A percentile compares a stretch with the other conserved stretches of the same genome.
Evolutionary conservation across 2,797 vertebrate genomes (phyloP).

Genomic region (Poecilia wingei): DNA sequence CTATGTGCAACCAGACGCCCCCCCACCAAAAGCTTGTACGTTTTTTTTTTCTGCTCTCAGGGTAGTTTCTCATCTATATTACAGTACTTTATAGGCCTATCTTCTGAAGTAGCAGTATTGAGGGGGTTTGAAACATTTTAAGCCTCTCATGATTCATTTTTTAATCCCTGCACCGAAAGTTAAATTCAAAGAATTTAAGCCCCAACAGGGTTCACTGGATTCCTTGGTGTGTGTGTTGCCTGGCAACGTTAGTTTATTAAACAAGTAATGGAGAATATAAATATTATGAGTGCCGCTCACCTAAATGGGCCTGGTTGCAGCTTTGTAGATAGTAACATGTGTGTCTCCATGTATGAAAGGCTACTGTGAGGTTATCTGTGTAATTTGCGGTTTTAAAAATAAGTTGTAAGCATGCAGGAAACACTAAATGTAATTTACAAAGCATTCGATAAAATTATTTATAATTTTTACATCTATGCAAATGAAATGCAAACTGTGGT

Average conservation of each 20-base stretch:
- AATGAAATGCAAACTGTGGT: background rate
- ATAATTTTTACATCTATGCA: background rate
- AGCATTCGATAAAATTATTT: background rate
- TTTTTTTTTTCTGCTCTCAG: slow-evolving; percentile 13
- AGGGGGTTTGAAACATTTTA: slow-evolving; percentile 39
- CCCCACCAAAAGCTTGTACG: background rate
- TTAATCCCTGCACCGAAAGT: slow-evolving; percentile 45
- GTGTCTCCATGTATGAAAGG: slow-evolving; percentile 10
- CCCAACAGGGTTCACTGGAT: slow-evolving; percentile 32
- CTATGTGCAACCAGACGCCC: background rate
- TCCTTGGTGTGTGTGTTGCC: slow-evolving; percentile 56
- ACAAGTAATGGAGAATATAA: slow-evolving; percentile 35
- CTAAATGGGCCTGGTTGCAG: slow-evolving; percentile 15
- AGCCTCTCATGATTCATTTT: slow-evolving; percentile 46
- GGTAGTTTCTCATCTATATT: slow-evolving; percentile 7
- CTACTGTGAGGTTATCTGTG: slow-evolving; percentile 8
- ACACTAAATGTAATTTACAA: background rate
- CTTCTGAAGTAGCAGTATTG: slow-evolving; percentile 14
- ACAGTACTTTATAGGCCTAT: slow-evolving; percentile 25
- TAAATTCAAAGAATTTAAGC: slow-evolving; percentile 46
- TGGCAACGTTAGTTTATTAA: slow-evolving; percentile 56
- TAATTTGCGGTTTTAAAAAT: background rate
- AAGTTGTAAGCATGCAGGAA: background rate
- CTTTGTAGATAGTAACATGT: slow-evolving; percentile 14
- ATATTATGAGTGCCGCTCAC: slow-evolving; percentile 36